These are phyloP conservation scores for Pentamera pediparva DNA, from an alignment of 53 echinoderm and acorn worm genomes.

Conservation along the genomic window DNA sequence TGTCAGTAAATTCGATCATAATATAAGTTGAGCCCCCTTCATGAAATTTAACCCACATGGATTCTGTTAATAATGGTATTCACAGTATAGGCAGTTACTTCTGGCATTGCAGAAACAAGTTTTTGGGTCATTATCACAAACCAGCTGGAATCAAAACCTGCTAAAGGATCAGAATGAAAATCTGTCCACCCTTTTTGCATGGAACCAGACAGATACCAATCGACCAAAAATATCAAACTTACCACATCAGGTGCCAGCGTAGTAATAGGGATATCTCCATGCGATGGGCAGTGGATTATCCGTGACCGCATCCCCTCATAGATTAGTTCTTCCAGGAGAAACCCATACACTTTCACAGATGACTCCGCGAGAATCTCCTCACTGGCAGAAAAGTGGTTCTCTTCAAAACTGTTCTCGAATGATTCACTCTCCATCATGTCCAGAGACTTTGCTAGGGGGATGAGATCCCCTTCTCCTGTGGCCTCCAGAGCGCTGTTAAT, in stretches of 20 bases:
- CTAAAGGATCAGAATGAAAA: too few relatives aligned
- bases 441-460: slow-evolving; percentile 24
- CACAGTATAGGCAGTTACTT: too few relatives aligned
- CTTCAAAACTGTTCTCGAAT: slow-evolving; percentile 23
- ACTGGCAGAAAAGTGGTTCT: slow-evolving; percentile 32
- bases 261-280: slow-evolving; percentile 64
- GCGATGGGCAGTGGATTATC: slow-evolving; percentile 73
- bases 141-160: too few relatives aligned
- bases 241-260: slow-evolving; percentile 97
- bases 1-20: too few relatives aligned
- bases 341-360: slow-evolving; percentile 71
- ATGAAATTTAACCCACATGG: too few relatives aligned
- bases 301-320: slow-evolving; percentile 78
- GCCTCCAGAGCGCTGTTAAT: slow-evolving; percentile 9
- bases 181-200: too few relatives aligned
- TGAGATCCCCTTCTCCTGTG: slow-evolving; percentile 5
- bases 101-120: too few relatives aligned
- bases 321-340: slow-evolving; percentile 85
- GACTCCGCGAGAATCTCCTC: slow-evolving; percentile 42
- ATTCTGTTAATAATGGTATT: too few relatives aligned
- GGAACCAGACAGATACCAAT: too few relatives aligned
- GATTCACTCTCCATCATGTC: slow-evolving; percentile 38
- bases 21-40: too few relatives aligned
- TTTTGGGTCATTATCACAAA: too few relatives aligned
- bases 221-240: too few relatives aligned